Percentiles rank a stretch among this genome's conserved stretches.
These are phyloP conservation scores for Gadopsis bispinosus DNA, from an alignment of 2,797 vertebrate species.

Conservation along the genomic window DNA sequence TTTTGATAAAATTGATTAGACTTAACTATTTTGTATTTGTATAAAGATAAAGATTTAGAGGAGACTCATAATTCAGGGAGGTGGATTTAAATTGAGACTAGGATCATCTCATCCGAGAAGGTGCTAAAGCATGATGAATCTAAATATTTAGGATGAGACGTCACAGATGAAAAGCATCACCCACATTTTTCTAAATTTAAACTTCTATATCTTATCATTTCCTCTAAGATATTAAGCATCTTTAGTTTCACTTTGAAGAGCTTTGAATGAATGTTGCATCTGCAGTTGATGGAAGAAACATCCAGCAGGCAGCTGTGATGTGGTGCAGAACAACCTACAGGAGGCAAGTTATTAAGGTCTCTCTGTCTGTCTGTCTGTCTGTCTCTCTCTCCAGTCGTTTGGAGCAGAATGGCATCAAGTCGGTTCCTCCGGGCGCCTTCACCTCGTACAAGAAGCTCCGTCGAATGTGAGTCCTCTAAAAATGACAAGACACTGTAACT, in stretches of 20 bases:
- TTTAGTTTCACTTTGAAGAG: slow-evolving; percentile 1
- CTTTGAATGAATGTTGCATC: slow-evolving; percentile 9
- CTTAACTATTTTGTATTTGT: too few species aligned
- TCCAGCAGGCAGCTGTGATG: slow-evolving; percentile 9
- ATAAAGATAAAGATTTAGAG: neutral
- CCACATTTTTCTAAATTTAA: neutral
- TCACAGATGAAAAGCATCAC: neutral
- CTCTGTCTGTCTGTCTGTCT: slow-evolving; percentile 21
- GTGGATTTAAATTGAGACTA: neutral
- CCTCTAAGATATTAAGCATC: neutral
- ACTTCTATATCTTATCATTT: neutral
- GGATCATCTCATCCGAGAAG: neutral
- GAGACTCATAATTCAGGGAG: neutral
- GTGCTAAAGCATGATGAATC: neutral
- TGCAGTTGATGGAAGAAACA: neutral
- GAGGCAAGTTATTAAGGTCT: slow-evolving; percentile 30
- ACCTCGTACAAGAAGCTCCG: slow-evolving; percentile 96
- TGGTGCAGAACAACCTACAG: neutral
- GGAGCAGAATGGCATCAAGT: slow-evolving; percentile 97
- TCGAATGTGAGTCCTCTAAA: slow-evolving; percentile 90
- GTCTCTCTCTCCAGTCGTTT: slow-evolving; percentile 86
- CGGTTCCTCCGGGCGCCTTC: slow-evolving; percentile 95
- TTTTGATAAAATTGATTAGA: too few species aligned
- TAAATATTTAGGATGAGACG: neutral
- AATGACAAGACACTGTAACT: neutral